A percentile compares a stretch with the other conserved stretches of the same genome.
Evolutionary conservation across 2,113 vertebrate genomes (phyloP).

Genomic region (Sclerurus mexicanus): DNA sequence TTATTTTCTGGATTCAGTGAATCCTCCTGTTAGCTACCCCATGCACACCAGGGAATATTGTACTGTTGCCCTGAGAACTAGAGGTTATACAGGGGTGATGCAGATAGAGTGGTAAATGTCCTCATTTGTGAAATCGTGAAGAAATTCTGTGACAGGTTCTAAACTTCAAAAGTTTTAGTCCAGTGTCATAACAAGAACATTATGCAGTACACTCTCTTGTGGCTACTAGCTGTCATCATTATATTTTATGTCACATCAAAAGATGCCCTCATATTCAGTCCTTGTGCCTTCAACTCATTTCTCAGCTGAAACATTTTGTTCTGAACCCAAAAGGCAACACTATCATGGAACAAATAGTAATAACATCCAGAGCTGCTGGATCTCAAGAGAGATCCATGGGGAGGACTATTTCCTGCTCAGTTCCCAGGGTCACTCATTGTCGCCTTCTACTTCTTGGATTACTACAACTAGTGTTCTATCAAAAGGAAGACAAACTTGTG

Average conservation of each 20-base stretch:
- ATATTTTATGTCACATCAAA: neutral
- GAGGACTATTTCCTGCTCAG: neutral
- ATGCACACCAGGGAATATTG: neutral
- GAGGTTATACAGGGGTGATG: neutral
- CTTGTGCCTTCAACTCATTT: neutral
- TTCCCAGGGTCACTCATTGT: neutral
- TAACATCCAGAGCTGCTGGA: neutral
- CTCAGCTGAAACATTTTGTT: conserved; percentile 6
- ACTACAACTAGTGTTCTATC: neutral
- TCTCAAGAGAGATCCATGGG: neutral
- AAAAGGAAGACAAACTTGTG: neutral
- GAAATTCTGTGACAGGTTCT: neutral
- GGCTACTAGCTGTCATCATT: neutral
- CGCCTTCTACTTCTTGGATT: neutral
- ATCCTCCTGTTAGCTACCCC: neutral
- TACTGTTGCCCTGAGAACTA: neutral
- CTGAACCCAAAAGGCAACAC: neutral
- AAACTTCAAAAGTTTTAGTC: neutral
- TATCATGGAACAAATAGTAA: neutral
- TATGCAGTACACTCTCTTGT: neutral
- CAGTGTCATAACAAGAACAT: neutral
- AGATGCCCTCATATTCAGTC: neutral
- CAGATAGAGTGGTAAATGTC: neutral
- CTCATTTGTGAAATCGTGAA: neutral
- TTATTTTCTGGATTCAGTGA: neutral